A percentile compares a stretch with the other conserved stretches of the same genome.
Conservation (phyloP, 1,140 invertebrate genomes). For the Pseudomyrmex flavicornis region DNA sequence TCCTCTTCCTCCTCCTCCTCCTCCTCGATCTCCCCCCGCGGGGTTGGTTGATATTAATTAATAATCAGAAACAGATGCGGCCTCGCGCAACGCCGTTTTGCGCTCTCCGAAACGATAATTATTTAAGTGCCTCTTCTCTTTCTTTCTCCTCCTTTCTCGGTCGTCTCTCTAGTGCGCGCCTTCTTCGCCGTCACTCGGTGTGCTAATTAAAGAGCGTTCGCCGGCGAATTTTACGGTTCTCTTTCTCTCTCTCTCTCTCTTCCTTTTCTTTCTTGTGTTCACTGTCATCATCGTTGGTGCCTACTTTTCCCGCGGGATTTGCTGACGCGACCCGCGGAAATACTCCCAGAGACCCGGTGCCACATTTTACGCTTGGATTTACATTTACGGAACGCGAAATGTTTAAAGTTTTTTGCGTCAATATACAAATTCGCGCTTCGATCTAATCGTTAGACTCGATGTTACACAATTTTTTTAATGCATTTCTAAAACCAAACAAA, state of each 20-base stretch:
- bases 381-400: background rate
- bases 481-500: no score
- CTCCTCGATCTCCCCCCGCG: constrained; percentile 33
- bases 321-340: constrained; percentile 52
- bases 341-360: constrained; percentile 75
- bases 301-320: constrained; percentile 57
- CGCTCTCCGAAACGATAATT: constrained; percentile 80
- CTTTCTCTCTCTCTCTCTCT: constrained; percentile 75
- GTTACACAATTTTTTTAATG: no score
- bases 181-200: constrained; percentile 59
- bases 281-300: constrained; percentile 63
- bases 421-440: no score
- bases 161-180: constrained; percentile 20
- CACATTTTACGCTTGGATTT: constrained; percentile 67
- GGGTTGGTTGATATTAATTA: constrained; percentile 83
- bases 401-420: background rate
- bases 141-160: constrained; percentile 22
- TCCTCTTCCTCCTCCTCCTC: background rate
- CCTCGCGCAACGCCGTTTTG: constrained; percentile 63
- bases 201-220: constrained; percentile 82
- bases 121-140: constrained; percentile 79
- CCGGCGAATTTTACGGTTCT: constrained; percentile 77
- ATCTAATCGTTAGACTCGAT: no score
- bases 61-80: constrained; percentile 85
- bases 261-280: constrained; percentile 74